Base-by-base conservation (phyloP, 2,113 vertebrate genomes). In the Tiliqua scincoides region DNA sequence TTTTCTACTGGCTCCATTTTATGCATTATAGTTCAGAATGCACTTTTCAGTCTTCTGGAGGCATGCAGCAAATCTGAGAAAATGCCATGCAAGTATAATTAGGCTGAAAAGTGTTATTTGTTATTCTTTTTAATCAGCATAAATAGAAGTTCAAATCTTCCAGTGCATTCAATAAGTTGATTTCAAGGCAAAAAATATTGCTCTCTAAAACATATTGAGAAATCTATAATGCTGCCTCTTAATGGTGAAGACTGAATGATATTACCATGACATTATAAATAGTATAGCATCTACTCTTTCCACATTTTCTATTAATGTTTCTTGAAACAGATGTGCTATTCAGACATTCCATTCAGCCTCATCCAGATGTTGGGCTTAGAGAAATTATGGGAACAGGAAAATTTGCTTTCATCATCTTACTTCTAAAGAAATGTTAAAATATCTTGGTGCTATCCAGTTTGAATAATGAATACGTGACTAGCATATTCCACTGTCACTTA, bases 321-420 rank as follows among this genome's bases (percentile, higher is more conserved):
- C 90, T 95, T 86, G 90, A 93, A 90, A 90, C 92, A 94, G 94
- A 95, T 94, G 93, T 81, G 87, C 87, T 76, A 84, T 92, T 95
- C 89, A 93, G 90, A 89, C 85, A 91, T 85, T 89, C 89, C 73
- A 82, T 91, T 94, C 83, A 93, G 83, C 85, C 61, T 84, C 86
- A 85, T 76, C 89, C 93, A 94, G 93, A 95, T 94, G 91, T 88
- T 83, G 87, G 14, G 91, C 82, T 80, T 89, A 54, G 76, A 62
- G 11, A 73, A 89, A 87, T 86, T 79, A 89, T 85, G 84, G 89
- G 83, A 57, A 37, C 79, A 52, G 25, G 10, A 63, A 79, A 86
- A 62, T 81, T 73, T 40, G 35, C 48, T 83, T 74, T 87, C 30
- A 32, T 91, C 32, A 61, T 85, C 87, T 87, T 1, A 83, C 76